phyloP scores from a whole-genome alignment of 2,888 invertebrate genomes.

The Dyspetes luteomarginatus region DNA sequence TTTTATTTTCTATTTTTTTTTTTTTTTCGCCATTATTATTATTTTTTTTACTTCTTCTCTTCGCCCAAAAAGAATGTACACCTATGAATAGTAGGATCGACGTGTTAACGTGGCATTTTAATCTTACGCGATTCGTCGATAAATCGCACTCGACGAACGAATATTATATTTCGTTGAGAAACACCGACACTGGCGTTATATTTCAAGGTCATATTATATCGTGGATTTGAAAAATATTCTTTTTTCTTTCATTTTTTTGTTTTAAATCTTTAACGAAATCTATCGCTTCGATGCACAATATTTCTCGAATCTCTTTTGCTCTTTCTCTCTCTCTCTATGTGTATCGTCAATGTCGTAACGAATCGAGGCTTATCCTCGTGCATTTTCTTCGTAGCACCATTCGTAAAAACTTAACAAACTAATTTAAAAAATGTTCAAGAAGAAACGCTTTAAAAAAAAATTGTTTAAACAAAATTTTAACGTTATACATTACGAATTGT shows the following conservation, averaged over 20 bases:
- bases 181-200: no score
- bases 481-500: background rate
- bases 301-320: slow-evolving; percentile 5
- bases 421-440: background rate
- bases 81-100: slow-evolving; percentile 62
- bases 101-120: slow-evolving; percentile 53
- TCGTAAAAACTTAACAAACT: slow-evolving; percentile 53
- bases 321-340: background rate
- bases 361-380: slow-evolving; percentile 37
- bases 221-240: slow-evolving; percentile 37
- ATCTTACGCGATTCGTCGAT: slow-evolving; percentile 34
- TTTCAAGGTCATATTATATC: slow-evolving; percentile 8
- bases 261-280: background rate
- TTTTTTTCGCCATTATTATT: slow-evolving; percentile 32
- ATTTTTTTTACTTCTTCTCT: slow-evolving; percentile 24
- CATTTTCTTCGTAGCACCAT: slow-evolving; percentile 61
- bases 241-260: background rate
- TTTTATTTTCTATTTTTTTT: slow-evolving; percentile 22
- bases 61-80: slow-evolving; percentile 54
- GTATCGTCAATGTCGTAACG: background rate
- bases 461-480: slow-evolving; percentile 1
- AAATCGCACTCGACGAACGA: slow-evolving; percentile 24
- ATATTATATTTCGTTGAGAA: background rate
- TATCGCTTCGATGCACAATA: background rate
- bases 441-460: background rate